Percentiles rank a stretch among this genome's conserved stretches.
These are phyloP conservation scores for Dolichallabes microphthalmus DNA, from an alignment of 2,113 vertebrate genomes.

Conservation along the genomic window DNA sequence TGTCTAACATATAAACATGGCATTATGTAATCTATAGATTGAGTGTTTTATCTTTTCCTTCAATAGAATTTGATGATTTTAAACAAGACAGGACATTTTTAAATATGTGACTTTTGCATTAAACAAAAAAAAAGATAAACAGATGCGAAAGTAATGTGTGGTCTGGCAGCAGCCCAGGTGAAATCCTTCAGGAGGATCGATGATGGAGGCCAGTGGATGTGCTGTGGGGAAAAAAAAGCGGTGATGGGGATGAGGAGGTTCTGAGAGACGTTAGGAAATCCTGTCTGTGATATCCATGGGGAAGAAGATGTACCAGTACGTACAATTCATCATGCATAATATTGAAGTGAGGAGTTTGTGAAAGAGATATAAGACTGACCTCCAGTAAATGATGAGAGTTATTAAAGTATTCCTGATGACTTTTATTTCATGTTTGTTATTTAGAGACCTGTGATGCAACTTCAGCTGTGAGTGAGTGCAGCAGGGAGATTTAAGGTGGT, in stretches of 20 bases:
- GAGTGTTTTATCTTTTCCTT: background rate
- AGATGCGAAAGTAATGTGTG: background rate
- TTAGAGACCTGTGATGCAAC: slow-evolving; percentile 14
- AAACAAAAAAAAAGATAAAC: background rate
- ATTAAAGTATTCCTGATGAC: slow-evolving; percentile 10
- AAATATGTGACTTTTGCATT: background rate
- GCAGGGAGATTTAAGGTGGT: slow-evolving; percentile 53
- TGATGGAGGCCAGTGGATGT: slow-evolving; percentile 45
- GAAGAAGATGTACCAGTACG: slow-evolving; percentile 26
- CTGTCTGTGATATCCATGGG: slow-evolving; percentile 46
- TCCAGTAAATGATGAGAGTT: slow-evolving; percentile 1
- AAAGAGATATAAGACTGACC: background rate
- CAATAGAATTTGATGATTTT: background rate
- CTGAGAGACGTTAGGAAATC: slow-evolving; percentile 55
- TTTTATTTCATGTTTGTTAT: background rate
- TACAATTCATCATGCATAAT: background rate
- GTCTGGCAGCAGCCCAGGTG: slow-evolving; percentile 9
- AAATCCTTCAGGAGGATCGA: slow-evolving; percentile 51
- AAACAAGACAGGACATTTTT: background rate
- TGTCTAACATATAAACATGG: slow-evolving; percentile 20
- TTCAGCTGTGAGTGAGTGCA: slow-evolving; percentile 26
- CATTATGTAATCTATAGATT: slow-evolving; percentile 30
- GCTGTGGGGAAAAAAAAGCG: slow-evolving; percentile 48
- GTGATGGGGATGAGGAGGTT: slow-evolving; percentile 45
- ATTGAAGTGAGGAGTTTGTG: background rate